A percentile compares a stretch with the other conserved stretches of the same genome.
Evolutionary conservation across 1,140 invertebrate genomes (phyloP).

Genomic region (Lepidurus arcticus): DNA sequence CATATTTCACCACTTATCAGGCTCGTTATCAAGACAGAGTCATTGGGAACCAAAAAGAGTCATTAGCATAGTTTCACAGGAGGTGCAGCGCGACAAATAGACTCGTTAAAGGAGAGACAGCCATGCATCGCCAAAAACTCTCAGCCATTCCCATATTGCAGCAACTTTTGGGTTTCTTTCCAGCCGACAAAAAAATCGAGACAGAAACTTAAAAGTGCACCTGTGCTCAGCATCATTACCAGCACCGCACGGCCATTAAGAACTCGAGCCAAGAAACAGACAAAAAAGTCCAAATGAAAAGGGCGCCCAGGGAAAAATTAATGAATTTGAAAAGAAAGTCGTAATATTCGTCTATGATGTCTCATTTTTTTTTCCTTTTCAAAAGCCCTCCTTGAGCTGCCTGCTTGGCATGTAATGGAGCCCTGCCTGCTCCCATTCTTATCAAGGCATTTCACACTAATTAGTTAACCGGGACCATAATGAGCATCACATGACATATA

Average conservation of each 20-base stretch:
- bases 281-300: background rate
- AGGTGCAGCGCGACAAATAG: constrained; percentile 14
- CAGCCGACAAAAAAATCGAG: background rate
- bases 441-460: constrained; percentile 22
- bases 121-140: background rate
- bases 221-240: background rate
- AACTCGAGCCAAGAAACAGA: background rate
- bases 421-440: constrained; percentile 17
- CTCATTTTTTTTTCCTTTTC: background rate
- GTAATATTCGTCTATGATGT: background rate
- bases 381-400: background rate
- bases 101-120: constrained; percentile 2
- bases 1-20: constrained; percentile 19
- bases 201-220: background rate
- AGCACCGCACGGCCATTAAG: background rate
- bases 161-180: background rate
- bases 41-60: constrained; percentile 8
- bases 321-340: background rate
- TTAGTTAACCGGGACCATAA: constrained; percentile 18
- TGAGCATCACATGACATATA: constrained; percentile 22
- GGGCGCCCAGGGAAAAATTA: background rate
- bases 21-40: constrained; percentile 3
- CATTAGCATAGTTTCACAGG: constrained; percentile 18
- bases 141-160: background rate
- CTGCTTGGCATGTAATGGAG: constrained; percentile 11